phyloP scores from a whole-genome alignment of 1,140 invertebrate genomes.

The Drosophila ananassae region DNA sequence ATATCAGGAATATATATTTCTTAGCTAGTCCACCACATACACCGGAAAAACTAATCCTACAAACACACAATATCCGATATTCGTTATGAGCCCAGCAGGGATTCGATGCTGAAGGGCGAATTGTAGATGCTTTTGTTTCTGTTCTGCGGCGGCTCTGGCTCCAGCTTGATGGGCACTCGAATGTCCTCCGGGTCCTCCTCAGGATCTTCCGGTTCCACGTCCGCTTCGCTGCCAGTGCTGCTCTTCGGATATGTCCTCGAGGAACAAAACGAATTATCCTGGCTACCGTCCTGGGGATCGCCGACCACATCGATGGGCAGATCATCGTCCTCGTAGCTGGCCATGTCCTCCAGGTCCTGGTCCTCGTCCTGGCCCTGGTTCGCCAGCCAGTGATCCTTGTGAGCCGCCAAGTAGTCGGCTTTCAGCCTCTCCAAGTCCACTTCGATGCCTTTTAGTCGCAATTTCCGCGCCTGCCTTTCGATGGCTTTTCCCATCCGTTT shows the following conservation, averaged over 20 bases:
- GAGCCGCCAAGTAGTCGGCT: slow-evolving; percentile 89
- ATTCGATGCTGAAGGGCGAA: slow-evolving; percentile 92
- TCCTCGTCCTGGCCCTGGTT: slow-evolving; percentile 86
- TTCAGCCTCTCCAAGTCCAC: slow-evolving; percentile 93
- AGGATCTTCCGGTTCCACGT: slow-evolving; percentile 3
- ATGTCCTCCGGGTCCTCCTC: background rate
- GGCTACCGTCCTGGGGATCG: slow-evolving; percentile 83
- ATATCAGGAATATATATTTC: slow-evolving; percentile 1
- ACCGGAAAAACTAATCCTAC: background rate
- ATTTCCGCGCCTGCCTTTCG: slow-evolving; percentile 95
- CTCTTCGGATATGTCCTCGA: slow-evolving; percentile 74
- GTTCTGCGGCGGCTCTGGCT: background rate
- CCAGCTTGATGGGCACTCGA: slow-evolving; percentile 24
- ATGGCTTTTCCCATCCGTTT: slow-evolving; percentile 96
- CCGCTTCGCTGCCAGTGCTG: slow-evolving; percentile 33
- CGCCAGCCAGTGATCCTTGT: slow-evolving; percentile 84
- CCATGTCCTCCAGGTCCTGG: slow-evolving; percentile 89
- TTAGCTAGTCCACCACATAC: slow-evolving; percentile 26
- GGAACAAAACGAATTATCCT: slow-evolving; percentile 86
- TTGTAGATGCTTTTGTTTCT: slow-evolving; percentile 42
- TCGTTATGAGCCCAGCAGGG: slow-evolving; percentile 85
- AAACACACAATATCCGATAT: background rate
- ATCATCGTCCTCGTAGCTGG: slow-evolving; percentile 83
- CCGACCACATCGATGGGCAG: slow-evolving; percentile 85
- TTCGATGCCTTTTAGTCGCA: slow-evolving; percentile 94